Evolutionary conservation across 2,888 invertebrate genomes (phyloP), one percentile per base, ranked within the genome.

Genomic region (Scaptomyza caliginosa): DNA sequence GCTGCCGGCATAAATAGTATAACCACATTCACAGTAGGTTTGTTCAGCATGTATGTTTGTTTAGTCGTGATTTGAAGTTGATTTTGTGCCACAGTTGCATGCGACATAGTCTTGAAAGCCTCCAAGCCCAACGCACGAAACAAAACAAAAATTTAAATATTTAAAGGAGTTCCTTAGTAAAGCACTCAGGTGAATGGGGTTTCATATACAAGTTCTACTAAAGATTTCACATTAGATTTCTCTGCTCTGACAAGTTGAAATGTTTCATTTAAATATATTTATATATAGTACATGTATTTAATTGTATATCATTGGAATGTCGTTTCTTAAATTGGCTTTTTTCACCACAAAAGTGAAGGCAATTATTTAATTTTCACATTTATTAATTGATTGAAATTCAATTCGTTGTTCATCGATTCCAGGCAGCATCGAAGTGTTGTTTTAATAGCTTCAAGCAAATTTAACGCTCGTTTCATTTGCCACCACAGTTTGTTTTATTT

Each of bases 21-120:
- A 74, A 48, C 49, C 55, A 50, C 60, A 80, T 63, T 59, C 80
- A 62, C 80, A 86, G 83, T 83, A 66, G 70, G 80, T 79, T 75
- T 45, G 69, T 76, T 73, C 19, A 79, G 80, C 73, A 75, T 73
- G 73, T 66, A 75, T 73, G 79, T 34, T 79, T 49, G 70, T 67
- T 65, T 58, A 83, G 80, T 80, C 80, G 80, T 80, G 80, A 80
- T 80, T 80, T 79, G 83, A 65, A 83, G 80, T 80, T 83, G 84
- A 86, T 83, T 86, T 76, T 83, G 52, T 54, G 65, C 51, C 71
- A 55, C 54, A 70, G 59, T 71, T 71, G 72, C 43, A 74, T 64
- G 45, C 58, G 36, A 64, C 54, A 43, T 49, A 45, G 46, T 58
- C 32, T 28, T 4, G 26, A 51, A 62, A 39, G n/a, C n/a, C 16